Evolutionary conservation across 1,140 invertebrate species (phyloP), one percentile per base, ranked within the genome.

Genomic region (Drosophila ironensis): DNA sequence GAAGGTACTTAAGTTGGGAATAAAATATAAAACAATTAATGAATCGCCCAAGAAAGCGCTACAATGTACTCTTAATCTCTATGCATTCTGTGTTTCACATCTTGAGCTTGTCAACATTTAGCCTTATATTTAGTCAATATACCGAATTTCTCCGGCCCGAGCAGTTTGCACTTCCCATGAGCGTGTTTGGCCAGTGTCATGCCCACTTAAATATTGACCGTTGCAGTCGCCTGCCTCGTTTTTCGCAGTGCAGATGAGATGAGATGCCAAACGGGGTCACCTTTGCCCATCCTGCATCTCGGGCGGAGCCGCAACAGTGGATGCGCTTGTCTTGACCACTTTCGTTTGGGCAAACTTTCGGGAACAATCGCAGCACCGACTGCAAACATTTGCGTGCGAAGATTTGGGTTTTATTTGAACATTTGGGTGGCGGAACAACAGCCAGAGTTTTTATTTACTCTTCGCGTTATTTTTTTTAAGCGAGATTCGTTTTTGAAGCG

Each of bases 321-420:
- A n/a, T n/a, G n/a, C n/a, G 30, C 60, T 48, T 20, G 48, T 56
- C 42, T 71, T 81, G 76, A 72, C 67, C 77, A 54, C 66, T 42
- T 56, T 45, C 54, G 44, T 41, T 63, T 45, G 24, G 41, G 40
- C 61, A 54, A 44, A 41, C 42, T 41, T 16, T 6, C 24, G 16
- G 22, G 25, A 77, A 76, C 73, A 46, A 59, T 59, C n/a, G 41
- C 1, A 24, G 48, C 22, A 25, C 16, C 48, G 35, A 54, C 53
- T 46, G 67, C 51, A 78, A 78, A 54, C 64, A 80, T 47, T 70
- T 56, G 56, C 74, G 74, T 78, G 74, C 74, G 74, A 78, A 78
- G 47, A 44, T 37, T 37, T 37, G 14, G 8, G 8, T 7, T 37
- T 16, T 17, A 16, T 8, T 17, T 11, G 3, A 33, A 33, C 40